These are phyloP conservation scores for Telenomus remus DNA, from an alignment of 1,140 invertebrate genomes.

Conservation along the genomic window DNA sequence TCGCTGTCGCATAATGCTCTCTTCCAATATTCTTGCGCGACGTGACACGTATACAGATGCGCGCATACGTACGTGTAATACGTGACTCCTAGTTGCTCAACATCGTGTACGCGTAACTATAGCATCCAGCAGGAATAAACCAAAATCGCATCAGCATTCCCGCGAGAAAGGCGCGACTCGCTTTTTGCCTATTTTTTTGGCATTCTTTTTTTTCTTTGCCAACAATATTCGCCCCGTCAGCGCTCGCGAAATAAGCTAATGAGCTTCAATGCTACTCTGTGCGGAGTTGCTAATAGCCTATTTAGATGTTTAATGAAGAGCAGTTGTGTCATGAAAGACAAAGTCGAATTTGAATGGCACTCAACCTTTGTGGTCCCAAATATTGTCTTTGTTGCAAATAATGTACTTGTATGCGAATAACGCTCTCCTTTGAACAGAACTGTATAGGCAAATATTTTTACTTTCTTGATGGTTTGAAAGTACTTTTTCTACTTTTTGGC, in stretches of 20 bases:
- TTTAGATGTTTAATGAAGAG: conserved; percentile 43
- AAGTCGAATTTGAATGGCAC: conserved; percentile 17
- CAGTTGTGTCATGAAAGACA: conserved; percentile 22
- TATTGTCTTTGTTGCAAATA: not conserved
- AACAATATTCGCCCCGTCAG: conserved; percentile 18
- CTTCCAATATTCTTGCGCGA: conserved; percentile 59
- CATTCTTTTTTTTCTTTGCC: not conserved
- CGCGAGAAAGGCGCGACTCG: conserved; percentile 48
- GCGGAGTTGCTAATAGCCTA: conserved; percentile 27
- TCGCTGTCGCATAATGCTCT: conserved; percentile 56
- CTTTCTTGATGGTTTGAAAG: no score
- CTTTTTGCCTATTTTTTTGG: conserved; percentile 33
- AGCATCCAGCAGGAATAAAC: conserved; percentile 47
- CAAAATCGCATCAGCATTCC: conserved; percentile 58
- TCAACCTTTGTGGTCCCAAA: not conserved
- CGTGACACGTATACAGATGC: conserved; percentile 47
- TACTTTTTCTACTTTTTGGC: no score
- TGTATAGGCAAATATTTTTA: no score
- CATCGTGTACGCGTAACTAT: conserved; percentile 54
- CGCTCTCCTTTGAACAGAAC: no score
- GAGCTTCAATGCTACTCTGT: conserved; percentile 31
- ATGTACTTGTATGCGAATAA: no score
- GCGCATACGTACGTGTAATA: conserved; percentile 48
- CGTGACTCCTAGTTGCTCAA: conserved; percentile 57
- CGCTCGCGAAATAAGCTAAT: conserved; percentile 38